These are phyloP conservation scores for Ophion ellenae DNA, from an alignment of 2,888 invertebrate genomes.

Conservation along the genomic window DNA sequence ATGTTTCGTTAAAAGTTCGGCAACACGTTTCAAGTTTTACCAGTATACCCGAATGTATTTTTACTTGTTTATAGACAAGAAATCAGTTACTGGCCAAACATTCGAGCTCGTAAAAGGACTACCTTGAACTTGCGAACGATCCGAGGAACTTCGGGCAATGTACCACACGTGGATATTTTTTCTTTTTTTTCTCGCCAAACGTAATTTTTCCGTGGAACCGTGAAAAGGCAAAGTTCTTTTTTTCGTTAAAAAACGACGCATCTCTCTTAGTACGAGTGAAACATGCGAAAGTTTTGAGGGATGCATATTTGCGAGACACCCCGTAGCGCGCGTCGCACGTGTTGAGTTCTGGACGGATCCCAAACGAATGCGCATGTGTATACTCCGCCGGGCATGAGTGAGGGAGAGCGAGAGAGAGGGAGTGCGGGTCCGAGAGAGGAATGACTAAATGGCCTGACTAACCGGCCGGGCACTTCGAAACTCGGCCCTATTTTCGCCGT, in stretches of 20 bases:
- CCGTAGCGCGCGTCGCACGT: conserved; percentile 71
- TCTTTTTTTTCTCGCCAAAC: conserved; percentile 36
- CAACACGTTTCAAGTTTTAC: too few relatives aligned
- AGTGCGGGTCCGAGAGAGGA: conserved; percentile 25
- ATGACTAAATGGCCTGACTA: conserved; percentile 71
- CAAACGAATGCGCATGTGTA: conserved; percentile 72
- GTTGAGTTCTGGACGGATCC: conserved; percentile 77
- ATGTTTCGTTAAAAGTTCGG: too few relatives aligned
- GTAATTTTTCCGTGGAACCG: background rate
- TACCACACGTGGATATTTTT: conserved; percentile 11
- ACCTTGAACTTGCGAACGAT: too few relatives aligned
- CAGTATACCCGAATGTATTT: too few relatives aligned
- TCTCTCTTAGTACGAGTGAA: background rate
- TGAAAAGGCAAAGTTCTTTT: background rate
- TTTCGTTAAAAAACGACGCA: background rate
- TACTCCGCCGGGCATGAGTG: conserved; percentile 72
- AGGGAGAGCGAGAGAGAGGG: conserved; percentile 17
- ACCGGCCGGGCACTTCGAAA: conserved; percentile 76
- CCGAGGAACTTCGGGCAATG: too few relatives aligned
- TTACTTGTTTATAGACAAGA: too few relatives aligned
- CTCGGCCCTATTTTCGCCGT: conserved; percentile 75
- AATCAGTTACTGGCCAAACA: too few relatives aligned
- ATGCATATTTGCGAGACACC: conserved; percentile 66
- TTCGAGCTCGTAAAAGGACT: too few relatives aligned
- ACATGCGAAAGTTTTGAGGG: conserved; percentile 6